Evolutionary conservation across 2,888 invertebrate genomes (phyloP), one percentile per base, ranked within the genome.

Genomic region (Coleophora deauratella): DNA sequence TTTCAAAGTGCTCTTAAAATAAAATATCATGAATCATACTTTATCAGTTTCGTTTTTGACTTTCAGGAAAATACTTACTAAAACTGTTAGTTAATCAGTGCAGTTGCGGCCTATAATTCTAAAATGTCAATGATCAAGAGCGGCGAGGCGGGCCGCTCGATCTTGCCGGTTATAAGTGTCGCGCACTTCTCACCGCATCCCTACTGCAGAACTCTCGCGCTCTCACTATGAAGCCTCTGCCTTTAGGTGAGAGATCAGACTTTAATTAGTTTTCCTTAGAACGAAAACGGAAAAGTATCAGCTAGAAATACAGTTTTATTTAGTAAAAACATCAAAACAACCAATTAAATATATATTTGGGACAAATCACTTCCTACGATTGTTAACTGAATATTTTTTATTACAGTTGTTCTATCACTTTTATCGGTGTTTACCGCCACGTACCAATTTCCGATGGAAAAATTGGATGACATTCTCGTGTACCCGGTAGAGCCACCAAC

Each of bases 121-220:
- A 38, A 38, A 36, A 27, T 37, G 9, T 4, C 50, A 62, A 74
- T 54, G 59, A 75, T 71, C 74, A 74, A 74, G 52, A 66, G 35
- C 2, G 28, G 12, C 9, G 32, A 30, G 41, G 31, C 35, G 41
- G 54, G 49, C 30, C 45, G 62, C 72, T 72, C 72, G 72, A 68
- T 55, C 43, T 59, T 56, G 62, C 59, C n/a, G n/a, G n/a, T n/a
- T 79, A 79, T 81, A 80, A 78, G 71, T 70, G 64, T 56, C 51
- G 51, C 50, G 57, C 57, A 53, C 47, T 50, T 50, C 45, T 46
- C 40, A 42, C 32, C 42, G 44, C 49, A 49, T 52, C 55, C 57
- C 62, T 62, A 54, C 73, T 63, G 59, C 55, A 41, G 48, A 44
- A 35, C 46, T 45, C 43, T 49, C 47, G 51, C 58, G 53, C 52